Evolutionary conservation across 2,888 invertebrate species (phyloP).

Genomic region (Agriopis marginaria): DNA sequence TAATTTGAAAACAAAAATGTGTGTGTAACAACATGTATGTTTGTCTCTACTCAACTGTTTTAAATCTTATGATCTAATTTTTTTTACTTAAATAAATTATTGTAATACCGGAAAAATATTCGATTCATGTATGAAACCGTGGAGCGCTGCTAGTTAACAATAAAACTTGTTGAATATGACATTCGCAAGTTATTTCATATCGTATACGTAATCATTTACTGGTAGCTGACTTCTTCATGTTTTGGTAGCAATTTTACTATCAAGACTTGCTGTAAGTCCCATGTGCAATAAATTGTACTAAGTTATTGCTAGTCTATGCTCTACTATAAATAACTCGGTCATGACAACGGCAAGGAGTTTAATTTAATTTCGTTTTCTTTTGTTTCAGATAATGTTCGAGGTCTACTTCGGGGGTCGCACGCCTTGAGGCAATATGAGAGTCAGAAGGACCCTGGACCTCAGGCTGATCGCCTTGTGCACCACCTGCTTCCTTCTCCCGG

Average conservation of each 20-base stretch:
- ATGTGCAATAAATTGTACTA: neutral
- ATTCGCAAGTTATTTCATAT: no score
- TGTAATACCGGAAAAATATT: no score
- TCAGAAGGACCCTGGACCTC: constrained; percentile 70
- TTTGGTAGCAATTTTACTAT: neutral
- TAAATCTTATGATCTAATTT: no score
- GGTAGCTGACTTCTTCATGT: no score
- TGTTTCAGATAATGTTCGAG: constrained; percentile 80
- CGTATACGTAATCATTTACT: no score
- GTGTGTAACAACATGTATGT: no score
- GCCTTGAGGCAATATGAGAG: constrained; percentile 80
- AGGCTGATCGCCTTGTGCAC: constrained; percentile 81
- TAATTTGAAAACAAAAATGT: no score
- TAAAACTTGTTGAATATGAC: no score
- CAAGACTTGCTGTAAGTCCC: neutral
- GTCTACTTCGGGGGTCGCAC: constrained; percentile 58
- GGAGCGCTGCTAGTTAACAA: no score
- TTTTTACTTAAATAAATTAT: no score
- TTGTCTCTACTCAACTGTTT: no score
- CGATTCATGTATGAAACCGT: no score
- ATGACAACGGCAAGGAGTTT: neutral
- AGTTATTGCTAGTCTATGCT: neutral
- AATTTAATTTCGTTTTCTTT: constrained; percentile 52
- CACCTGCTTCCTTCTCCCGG: constrained; percentile 76
- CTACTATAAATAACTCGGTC: neutral